A percentile compares a stretch with the other conserved stretches of the same genome.
phyloP scores from a whole-genome alignment of 2,797 vertebrate genomes.

The Smutsia temminckii region DNA sequence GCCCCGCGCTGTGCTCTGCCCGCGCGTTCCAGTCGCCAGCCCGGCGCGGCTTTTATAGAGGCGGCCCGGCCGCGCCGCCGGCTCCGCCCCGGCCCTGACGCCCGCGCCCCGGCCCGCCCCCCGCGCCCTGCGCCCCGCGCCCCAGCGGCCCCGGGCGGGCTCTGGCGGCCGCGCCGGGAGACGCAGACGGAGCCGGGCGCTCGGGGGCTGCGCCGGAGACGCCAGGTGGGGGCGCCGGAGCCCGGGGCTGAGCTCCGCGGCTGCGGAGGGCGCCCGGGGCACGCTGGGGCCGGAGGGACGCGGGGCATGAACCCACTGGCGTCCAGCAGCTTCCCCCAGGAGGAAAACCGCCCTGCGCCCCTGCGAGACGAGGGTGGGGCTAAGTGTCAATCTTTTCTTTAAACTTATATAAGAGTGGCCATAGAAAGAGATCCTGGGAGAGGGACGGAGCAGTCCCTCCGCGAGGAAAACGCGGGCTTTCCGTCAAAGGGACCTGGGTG shows the following conservation, averaged over 20 bases:
- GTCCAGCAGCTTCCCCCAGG: too few relatives aligned
- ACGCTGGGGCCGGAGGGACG: background rate
- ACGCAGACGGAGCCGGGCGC: background rate
- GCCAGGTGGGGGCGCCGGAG: background rate
- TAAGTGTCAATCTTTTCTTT: background rate
- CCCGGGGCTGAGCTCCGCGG: background rate
- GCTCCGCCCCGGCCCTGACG: background rate
- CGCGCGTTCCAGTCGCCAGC: too few relatives aligned
- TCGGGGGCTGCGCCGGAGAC: background rate
- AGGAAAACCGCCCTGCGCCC: too few relatives aligned
- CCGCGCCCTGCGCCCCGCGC: background rate
- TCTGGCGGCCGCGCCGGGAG: conserved; percentile 60
- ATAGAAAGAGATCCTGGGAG: background rate
- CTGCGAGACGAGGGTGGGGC: background rate
- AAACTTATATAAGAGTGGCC: background rate
- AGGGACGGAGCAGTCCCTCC: background rate
- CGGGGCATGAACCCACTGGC: background rate
- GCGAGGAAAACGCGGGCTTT: background rate
- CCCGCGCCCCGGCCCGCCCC: background rate
- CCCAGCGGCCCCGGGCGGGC: conserved; percentile 56
- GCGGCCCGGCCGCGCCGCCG: background rate
- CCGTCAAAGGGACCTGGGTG: background rate
- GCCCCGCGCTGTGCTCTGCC: background rate
- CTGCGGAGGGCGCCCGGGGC: conserved; percentile 69
- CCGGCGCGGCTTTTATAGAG: too few relatives aligned